Evolutionary conservation across 2,888 invertebrate genomes (phyloP).

Genomic region (Sthenelais limicola): DNA sequence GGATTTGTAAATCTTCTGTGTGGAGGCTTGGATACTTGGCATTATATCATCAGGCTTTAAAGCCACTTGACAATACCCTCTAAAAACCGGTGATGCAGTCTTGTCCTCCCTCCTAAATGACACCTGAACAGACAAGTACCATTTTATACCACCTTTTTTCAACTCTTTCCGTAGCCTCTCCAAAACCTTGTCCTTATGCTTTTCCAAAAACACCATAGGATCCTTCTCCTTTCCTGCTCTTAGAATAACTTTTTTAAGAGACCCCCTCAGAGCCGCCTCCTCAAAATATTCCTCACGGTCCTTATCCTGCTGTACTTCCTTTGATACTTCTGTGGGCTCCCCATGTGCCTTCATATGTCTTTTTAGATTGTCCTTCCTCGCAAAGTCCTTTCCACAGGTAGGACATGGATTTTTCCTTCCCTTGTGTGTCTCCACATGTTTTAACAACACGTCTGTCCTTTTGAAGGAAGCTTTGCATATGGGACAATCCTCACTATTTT

Average conservation of each 20-base stretch:
- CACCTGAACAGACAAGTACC: slow-evolving; percentile 9
- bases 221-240: slow-evolving; percentile 6
- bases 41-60: background rate
- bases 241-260: background rate
- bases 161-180: background rate
- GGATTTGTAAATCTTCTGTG: background rate
- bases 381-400: slow-evolving; percentile 15
- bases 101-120: background rate
- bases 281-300: slow-evolving; percentile 3
- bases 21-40: background rate
- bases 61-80: slow-evolving; percentile 6
- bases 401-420: slow-evolving; percentile 1
- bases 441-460: background rate
- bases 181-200: background rate
- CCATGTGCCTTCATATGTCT: background rate
- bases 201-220: slow-evolving; percentile 16
- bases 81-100: background rate
- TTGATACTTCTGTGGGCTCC: too few species aligned
- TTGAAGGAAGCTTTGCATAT: slow-evolving; percentile 4
- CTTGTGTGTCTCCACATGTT: background rate
- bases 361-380: slow-evolving; percentile 6
- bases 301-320: background rate
- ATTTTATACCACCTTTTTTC: background rate
- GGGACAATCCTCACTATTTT: background rate
- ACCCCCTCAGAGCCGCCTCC: slow-evolving; percentile 5